Percentiles rank a stretch among this genome's conserved stretches.
phyloP scores from a whole-genome alignment of 2,113 vertebrate species.

The Cinclus mexicanus region DNA sequence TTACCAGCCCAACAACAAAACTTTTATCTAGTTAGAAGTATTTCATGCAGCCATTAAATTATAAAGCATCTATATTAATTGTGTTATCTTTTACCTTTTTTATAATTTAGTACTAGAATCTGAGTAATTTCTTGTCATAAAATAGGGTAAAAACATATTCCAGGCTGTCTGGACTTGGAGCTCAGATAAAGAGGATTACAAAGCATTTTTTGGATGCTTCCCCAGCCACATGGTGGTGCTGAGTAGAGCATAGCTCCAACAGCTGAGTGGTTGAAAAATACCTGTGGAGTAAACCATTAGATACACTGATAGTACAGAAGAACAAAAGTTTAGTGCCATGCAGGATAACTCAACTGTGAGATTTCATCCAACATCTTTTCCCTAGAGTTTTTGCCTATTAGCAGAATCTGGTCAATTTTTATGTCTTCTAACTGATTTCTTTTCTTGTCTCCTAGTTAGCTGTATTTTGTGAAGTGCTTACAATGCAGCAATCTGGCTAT shows the following conservation, averaged over 20 bases:
- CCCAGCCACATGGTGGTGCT: background rate
- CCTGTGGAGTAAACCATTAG: background rate
- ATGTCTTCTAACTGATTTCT: background rate
- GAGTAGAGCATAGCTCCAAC: background rate
- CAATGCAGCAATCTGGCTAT: slow-evolving; percentile 96
- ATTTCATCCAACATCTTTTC: background rate
- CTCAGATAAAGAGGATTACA: background rate
- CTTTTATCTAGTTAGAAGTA: background rate
- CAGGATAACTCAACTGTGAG: background rate
- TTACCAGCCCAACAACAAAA: background rate
- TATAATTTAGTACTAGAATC: background rate
- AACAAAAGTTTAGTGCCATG: background rate
- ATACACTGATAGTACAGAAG: background rate
- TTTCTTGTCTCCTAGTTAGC: slow-evolving; percentile 78
- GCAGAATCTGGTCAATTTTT: background rate
- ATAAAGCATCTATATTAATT: background rate
- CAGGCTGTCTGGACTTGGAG: background rate
- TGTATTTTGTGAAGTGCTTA: slow-evolving; percentile 96
- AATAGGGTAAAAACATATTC: background rate
- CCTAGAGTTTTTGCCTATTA: background rate
- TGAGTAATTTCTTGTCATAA: background rate
- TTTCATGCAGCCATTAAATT: background rate
- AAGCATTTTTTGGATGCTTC: background rate
- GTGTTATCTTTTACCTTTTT: background rate
- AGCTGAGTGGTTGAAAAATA: background rate